Base-by-base conservation (phyloP, 2,113 vertebrate species). In the Pleuronectes platessa region DNA sequence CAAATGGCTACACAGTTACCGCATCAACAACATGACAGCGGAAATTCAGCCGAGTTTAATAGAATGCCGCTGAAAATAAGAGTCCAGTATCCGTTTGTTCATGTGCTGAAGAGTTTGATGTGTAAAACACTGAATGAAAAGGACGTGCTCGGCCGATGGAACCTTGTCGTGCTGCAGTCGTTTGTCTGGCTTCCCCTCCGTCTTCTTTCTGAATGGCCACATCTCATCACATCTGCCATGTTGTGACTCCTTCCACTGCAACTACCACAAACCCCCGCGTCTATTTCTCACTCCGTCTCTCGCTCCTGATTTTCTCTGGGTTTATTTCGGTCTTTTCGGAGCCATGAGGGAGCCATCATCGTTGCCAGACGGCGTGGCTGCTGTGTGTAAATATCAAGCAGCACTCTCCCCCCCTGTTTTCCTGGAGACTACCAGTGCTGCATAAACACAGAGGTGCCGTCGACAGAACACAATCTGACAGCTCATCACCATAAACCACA, bases 331-430 rank as follows among this genome's bases (percentile, higher is more conserved):
- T 90, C 87, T 88, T 89, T 89, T 85, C 85, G 77, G 74, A 77
- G 85, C 80, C 85, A 60, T 68, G 78, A 84, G 87, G 88, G 92
- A 91, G 77, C 83, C 86, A 82, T 92, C 89, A 86, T 86, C 87
- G 78, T 69, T 74, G 83, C 80, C 86, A 88, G 90, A 77, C 81
- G 66, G 67, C 65, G 47, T 53, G 74, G 87, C 86, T 85, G 85
- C 81, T 84, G 82, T 89, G 89, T 85, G 90, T 87, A 91, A 92
- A 92, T 91, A 92, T 91, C 89, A 90, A 89, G 78, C 84, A 59
- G 79, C 74, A 78, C 74, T 64, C 72, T 35, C 51, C 42, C 51
- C 35, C 59, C 73, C 45, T 71, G 72, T 89, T 90, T 89, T 91
- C 73, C 86, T 49, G 68, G 76, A 86, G 90, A 90, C 81, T 54